Evolutionary conservation across 2,888 invertebrate genomes (phyloP), one percentile per base, ranked within the genome.

Genomic region (Noctua pronuba): DNA sequence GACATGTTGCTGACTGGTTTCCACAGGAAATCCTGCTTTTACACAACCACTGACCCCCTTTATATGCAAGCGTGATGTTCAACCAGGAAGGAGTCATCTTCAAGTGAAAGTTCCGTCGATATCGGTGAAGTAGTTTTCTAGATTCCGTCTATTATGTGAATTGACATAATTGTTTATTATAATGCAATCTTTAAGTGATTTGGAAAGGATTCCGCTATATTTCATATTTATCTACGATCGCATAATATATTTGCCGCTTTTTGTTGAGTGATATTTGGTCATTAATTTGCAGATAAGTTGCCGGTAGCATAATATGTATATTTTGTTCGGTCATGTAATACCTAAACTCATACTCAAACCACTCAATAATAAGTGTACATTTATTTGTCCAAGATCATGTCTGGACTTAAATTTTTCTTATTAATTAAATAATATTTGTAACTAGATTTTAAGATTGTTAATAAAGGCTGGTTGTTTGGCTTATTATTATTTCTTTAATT

Each of bases 21-120:
- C 58, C 73, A 65, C 41, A 84, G 79, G 86, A 86, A 86, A 84
- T 82, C 84, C 77, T 79, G 73, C 68, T 58, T 76, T 86, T 86
- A 80, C 60, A 83, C 83, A 80, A 83, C 77, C 55, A 7, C 21
- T 81, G 81, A 84, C 86, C 83, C 77, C 31, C 66, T 79, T 72
- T 76, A 62, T 46, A 60, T 49, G 38, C 49, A 18, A 46, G 79
- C 79, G 74, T 72, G 83, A 73, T 79, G 49, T 62, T 75, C 72
- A 35, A 79, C 77, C 65, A 81, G 82, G 86, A 86, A 86, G 79
- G 38, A 74, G 69, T 46, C 38, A 75, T 79, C 65, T 77, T 70
- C 67, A 65, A 80, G 84, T 79, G 85, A 85, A 85, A 83, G 85
- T 81, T 73, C 35, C 3, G 73, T 73, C 73, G 67, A 83, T 70